Conservation (phyloP, 2,113 vertebrate species). For the Stegastes partitus region DNA sequence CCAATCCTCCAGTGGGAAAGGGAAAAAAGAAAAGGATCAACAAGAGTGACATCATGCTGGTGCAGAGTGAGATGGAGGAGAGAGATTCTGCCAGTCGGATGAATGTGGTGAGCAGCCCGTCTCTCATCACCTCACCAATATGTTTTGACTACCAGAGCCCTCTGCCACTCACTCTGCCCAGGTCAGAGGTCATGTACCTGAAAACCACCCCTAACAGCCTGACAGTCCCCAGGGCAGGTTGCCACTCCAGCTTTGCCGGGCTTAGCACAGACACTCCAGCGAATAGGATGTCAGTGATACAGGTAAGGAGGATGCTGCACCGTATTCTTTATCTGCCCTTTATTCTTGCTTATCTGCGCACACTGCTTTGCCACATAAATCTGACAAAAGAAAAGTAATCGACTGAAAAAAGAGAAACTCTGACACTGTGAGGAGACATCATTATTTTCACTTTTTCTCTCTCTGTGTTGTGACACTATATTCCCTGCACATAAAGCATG, state of each 20-base stretch:
- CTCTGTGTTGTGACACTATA: conserved; percentile 30
- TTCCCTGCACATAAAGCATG: conserved; percentile 46
- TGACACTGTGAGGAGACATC: conserved; percentile 57
- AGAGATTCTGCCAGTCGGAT: conserved; percentile 98
- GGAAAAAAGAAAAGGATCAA: conserved; percentile 97
- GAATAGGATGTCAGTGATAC: conserved; percentile 99
- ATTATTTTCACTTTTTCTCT: conserved; percentile 58
- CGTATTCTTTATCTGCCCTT: conserved; percentile 74
- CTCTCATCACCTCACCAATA: conserved; percentile 98
- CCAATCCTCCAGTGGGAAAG: conserved; percentile 97
- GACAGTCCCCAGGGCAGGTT: conserved; percentile 96
- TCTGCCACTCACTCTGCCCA: conserved; percentile 96
- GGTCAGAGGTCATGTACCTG: conserved; percentile 99
- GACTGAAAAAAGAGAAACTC: conserved; percentile 57
- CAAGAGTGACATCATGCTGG: conserved; percentile 99
- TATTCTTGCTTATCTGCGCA: conserved; percentile 73
- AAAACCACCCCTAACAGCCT: conserved; percentile 98
- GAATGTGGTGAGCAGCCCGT: conserved; percentile 99
- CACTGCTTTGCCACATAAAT: conserved; percentile 70
- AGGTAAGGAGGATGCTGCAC: conserved; percentile 87
- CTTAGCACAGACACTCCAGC: conserved; percentile 92
- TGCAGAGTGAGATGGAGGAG: conserved; percentile 99
- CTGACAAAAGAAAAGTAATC: conserved; percentile 77
- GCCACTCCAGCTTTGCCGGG: conserved; percentile 98
- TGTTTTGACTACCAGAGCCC: conserved; percentile 99